phyloP scores from a whole-genome alignment of 1,140 invertebrate genomes.

The Drosophila auraria region DNA sequence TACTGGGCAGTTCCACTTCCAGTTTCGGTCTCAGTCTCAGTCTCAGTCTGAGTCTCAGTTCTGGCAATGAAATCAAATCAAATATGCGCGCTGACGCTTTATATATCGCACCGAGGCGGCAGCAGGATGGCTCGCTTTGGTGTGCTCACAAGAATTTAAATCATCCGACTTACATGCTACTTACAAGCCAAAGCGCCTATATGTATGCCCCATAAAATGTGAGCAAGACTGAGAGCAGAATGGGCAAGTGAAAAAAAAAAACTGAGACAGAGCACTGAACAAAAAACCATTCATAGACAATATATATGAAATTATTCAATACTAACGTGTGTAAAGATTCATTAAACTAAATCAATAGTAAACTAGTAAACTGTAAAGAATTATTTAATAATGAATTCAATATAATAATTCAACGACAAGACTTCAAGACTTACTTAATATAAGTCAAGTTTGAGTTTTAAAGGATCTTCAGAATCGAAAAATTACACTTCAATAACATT shows the following conservation, averaged over 20 bases:
- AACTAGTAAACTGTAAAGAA: too few species aligned
- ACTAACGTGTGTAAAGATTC: background rate
- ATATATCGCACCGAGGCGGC: slow-evolving; percentile 46
- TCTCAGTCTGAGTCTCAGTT: slow-evolving; percentile 27
- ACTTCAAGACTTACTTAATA: too few species aligned
- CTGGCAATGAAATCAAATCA: slow-evolving; percentile 81
- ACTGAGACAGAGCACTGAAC: slow-evolving; percentile 1
- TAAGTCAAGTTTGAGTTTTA: too few species aligned
- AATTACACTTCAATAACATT: too few species aligned
- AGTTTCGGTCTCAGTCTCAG: background rate
- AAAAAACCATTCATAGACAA: background rate
- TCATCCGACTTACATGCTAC: slow-evolving; percentile 80
- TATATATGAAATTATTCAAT: too few species aligned
- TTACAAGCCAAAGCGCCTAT: slow-evolving; percentile 82
- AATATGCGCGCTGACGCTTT: slow-evolving; percentile 77
- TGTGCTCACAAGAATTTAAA: slow-evolving; percentile 82
- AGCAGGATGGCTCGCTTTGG: slow-evolving; percentile 37
- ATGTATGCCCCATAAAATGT: slow-evolving; percentile 70
- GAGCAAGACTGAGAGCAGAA: slow-evolving; percentile 36
- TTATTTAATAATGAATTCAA: too few species aligned
- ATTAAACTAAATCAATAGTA: background rate
- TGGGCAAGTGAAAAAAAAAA: slow-evolving; percentile 23
- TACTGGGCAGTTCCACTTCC: slow-evolving; percentile 33
- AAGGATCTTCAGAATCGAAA: too few species aligned
- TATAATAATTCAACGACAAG: too few species aligned